Evolutionary conservation across 2,113 vertebrate genomes (phyloP), one percentile per base, ranked within the genome.

Genomic region (Mus pahari): DNA sequence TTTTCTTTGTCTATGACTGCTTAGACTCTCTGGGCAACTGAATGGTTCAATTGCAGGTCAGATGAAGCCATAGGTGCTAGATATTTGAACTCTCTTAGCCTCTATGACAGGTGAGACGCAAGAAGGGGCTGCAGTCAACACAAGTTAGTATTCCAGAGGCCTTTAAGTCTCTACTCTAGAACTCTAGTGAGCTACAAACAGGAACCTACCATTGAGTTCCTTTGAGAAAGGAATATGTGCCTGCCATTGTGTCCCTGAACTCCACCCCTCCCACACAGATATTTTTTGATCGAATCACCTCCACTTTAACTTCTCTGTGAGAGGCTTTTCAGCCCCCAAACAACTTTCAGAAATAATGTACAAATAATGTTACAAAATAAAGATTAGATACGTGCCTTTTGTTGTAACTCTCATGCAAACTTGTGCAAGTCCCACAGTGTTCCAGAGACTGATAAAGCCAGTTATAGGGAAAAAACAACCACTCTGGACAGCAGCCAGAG

Each of bases 311-410:
- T 86, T 91, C 86, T 90, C 74, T 93, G 31, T 33, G 89, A 62
- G 91, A 28, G 31, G 12, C 48, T 79, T 95, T 50, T 64, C 28
- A 84, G 16, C 58, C 20, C 70, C 73, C 74, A 60, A 42, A 50
- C n/a, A 39, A 53, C 55, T 90, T 96, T 94, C 26, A 87, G 74
- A 95, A 93, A 92, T 48, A 13, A 58, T 50, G 36, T 22, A 90
- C n/a, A 96, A 78, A 83, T 58, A 90, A 42, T 81, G 75, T 64
- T 84, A 55, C 7, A 60, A 71, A 86, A 70, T 53, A 71, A 55
- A 53, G 36, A 88, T 53, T 3, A 73, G 50, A 74, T 7, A 45
- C 31, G 26, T 36, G 16, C 13, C 22, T 19, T 39, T 48, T 92
- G 13, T 17, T n/a, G 81, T 70, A 93, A 87, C 22, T 48, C 11